A percentile compares a stretch with the other conserved stretches of the same genome.
These are phyloP conservation scores for Hirundichthys speculiger DNA, from an alignment of 2,113 vertebrate species.

Conservation along the genomic window DNA sequence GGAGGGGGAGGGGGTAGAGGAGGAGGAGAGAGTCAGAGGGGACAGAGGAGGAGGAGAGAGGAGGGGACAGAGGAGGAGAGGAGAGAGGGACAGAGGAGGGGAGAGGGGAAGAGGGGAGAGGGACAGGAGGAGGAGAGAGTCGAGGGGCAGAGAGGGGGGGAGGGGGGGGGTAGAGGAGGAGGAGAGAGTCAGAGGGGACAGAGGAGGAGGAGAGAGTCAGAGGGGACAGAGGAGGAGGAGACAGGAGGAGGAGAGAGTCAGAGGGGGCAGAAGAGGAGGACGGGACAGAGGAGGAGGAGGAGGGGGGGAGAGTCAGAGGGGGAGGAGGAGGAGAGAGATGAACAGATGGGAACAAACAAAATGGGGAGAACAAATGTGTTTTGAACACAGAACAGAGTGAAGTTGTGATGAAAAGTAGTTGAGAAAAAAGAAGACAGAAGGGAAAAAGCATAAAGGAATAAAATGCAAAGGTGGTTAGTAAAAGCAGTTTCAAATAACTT, in stretches of 20 bases:
- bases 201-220: not conserved
- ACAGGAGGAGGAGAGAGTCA: not conserved
- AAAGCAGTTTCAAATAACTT: constrained; percentile 41
- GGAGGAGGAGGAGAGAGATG: too few relatives aligned
- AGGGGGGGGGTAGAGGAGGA: too few relatives aligned
- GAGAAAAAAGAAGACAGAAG: constrained; percentile 19
- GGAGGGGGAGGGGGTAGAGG: not conserved
- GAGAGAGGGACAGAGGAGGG: not conserved
- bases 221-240: not conserved
- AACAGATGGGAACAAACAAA: too few relatives aligned
- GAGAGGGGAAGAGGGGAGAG: not conserved
- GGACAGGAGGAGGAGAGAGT: not conserved
- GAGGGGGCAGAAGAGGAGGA: too few relatives aligned
- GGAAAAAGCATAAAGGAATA: constrained; percentile 1
- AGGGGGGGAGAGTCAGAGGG: too few relatives aligned
- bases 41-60: not conserved
- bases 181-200: not conserved
- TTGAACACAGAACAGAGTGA: not conserved
- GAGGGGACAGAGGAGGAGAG: not conserved
- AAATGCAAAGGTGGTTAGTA: constrained; percentile 70
- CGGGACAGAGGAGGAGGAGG: not conserved
- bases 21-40: not conserved
- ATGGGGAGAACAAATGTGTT: not conserved
- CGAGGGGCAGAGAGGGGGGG: too few relatives aligned
- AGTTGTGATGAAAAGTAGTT: constrained; percentile 4